These are phyloP conservation scores for Copidosoma aretas DNA, from an alignment of 2,888 invertebrate genomes.

Conservation along the genomic window DNA sequence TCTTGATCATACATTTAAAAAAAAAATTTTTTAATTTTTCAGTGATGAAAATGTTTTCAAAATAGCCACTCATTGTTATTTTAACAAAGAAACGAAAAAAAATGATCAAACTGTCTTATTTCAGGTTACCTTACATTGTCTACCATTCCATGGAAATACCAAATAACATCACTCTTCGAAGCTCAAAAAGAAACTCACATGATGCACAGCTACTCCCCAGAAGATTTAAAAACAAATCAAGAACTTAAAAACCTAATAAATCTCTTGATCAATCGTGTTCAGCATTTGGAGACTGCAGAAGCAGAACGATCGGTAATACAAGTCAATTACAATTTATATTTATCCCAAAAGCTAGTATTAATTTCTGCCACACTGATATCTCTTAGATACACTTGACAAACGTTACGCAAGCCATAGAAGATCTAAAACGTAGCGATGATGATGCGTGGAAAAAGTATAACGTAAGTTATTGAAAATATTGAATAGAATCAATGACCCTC, in stretches of 20 bases:
- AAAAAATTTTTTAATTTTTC: no score
- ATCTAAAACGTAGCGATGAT: constrained; percentile 39
- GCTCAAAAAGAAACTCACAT: constrained; percentile 25
- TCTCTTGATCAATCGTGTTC: constrained; percentile 48
- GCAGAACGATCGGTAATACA: constrained; percentile 38
- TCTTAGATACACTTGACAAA: constrained; percentile 48
- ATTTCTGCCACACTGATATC: constrained; percentile 11
- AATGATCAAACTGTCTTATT: constrained; percentile 39
- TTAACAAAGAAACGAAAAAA: not conserved
- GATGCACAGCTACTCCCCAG: constrained; percentile 1
- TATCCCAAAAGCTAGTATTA: no score
- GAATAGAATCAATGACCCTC: not conserved
- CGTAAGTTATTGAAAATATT: constrained; percentile 40
- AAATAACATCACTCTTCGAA: constrained; percentile 16
- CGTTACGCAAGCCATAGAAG: constrained; percentile 44
- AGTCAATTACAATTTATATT: no score
- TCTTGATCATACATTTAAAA: no score
- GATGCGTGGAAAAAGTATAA: constrained; percentile 46
- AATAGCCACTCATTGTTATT: no score
- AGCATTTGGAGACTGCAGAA: constrained; percentile 47
- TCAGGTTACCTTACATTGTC: constrained; percentile 51
- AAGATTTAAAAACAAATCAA: constrained; percentile 11
- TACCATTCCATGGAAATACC: constrained; percentile 39
- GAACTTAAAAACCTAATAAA: constrained; percentile 44
- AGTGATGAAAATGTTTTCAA: no score